Conservation (phyloP, 2,113 vertebrate species). For the Thamnaconus septentrionalis region DNA sequence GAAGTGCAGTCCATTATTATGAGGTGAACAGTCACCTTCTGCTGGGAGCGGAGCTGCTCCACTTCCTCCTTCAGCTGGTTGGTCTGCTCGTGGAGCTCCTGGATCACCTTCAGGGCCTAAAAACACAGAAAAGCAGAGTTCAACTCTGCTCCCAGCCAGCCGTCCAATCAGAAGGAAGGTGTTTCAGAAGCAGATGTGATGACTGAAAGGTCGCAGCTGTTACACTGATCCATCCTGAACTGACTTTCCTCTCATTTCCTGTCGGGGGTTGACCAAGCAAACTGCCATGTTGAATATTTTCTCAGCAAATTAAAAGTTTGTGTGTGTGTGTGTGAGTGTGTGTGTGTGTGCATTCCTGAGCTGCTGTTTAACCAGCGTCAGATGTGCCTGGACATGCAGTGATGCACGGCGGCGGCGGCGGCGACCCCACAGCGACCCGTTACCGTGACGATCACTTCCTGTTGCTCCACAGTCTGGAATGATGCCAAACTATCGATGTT, state of each 20-base stretch:
- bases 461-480: no score
- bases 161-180: background rate
- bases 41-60: conserved; percentile 30
- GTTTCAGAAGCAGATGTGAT: background rate
- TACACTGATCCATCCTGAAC: background rate
- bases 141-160: background rate
- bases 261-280: conserved; percentile 26
- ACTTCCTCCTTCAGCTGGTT: conserved; percentile 53
- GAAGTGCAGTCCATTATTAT: background rate
- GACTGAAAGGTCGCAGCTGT: background rate
- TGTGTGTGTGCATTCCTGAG: conserved; percentile 39
- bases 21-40: conserved; percentile 30
- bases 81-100: conserved; percentile 65
- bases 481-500: no score
- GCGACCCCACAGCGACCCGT: conserved; percentile 23
- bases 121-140: background rate
- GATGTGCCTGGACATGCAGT: conserved; percentile 9
- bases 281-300: conserved; percentile 9
- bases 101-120: conserved; percentile 57
- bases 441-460: conserved; percentile 26
- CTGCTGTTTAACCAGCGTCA: conserved; percentile 26
- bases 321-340: conserved; percentile 24
- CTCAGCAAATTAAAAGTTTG: background rate
- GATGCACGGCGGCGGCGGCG: conserved; percentile 33
- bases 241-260: conserved; percentile 4